Conservation (phyloP, 2,888 invertebrate genomes). For the Spisula solida region DNA sequence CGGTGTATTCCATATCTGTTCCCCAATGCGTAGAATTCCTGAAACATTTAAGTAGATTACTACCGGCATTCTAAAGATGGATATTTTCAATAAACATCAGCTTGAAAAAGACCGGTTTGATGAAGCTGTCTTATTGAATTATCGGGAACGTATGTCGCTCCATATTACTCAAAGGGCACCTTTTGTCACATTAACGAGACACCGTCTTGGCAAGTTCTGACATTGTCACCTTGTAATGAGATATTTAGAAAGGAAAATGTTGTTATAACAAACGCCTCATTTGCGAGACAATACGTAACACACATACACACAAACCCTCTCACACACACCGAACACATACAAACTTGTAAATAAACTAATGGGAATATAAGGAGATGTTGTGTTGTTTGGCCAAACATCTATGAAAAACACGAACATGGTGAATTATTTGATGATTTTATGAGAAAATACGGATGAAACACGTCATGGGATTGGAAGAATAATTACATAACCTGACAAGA, state of each 20-base stretch:
- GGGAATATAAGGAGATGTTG: too few species aligned
- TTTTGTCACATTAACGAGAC: constrained; percentile 24
- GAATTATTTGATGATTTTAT: too few species aligned
- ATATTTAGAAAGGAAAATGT: not conserved
- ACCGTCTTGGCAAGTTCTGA: not conserved
- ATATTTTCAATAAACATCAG: not conserved
- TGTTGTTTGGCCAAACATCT: too few species aligned
- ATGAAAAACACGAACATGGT: too few species aligned
- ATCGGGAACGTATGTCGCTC: not conserved
- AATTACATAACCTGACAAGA: too few species aligned
- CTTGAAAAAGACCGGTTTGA: not conserved
- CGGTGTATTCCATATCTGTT: too few species aligned
- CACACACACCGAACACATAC: too few species aligned
- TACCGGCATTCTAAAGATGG: not conserved
- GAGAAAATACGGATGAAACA: too few species aligned
- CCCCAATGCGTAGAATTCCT: not conserved
- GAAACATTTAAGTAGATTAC: not conserved
- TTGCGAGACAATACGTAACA: too few species aligned
- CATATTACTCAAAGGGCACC: not conserved
- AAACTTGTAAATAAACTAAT: too few species aligned
- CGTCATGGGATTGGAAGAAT: too few species aligned
- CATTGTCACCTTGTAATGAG: constrained; percentile 9
- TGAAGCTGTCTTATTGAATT: not conserved
- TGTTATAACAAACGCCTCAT: not conserved
- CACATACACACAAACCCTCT: too few species aligned